Base-by-base conservation (phyloP, 2,888 invertebrate genomes). In the Phasia obesa region DNA sequence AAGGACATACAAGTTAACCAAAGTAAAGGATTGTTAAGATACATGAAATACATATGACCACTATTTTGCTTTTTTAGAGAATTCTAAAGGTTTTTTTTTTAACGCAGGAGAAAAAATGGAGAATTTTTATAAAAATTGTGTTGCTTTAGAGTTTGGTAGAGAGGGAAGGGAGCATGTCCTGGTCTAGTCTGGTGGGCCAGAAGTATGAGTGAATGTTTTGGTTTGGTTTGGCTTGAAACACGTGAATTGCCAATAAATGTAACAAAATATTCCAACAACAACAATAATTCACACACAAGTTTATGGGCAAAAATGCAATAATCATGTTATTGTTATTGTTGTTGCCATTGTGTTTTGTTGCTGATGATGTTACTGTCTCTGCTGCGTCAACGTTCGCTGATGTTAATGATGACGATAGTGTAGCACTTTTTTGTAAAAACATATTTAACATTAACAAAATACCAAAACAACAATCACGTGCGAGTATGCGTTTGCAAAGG, bases 171-270 rank as follows among this genome's bases (percentile, higher is more conserved):
- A 35, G 35, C 5, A 9, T 9, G 31, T 31, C 11, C 5, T 35
- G 35, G 35, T 35, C 27, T 27, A 17, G 11, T 27, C n/a, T 21
- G 44, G 17, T 42, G 49, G 64, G 7, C 15, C 19, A 19, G 38
- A n/a, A 23, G 31, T 4, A 59, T 59, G 51, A 44, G 19, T 75
- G 53, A 62, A 47, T 79, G 71, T 75, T 74, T 78, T 78, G 59
- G 59, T 62, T 67, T 51, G 49, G 59, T 62, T 67, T 51, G 49
- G 59, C 44, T 49, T 75, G 42, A 83, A 83, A 83, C 83, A 83
- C 83, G 83, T 79, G 83, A 83, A 83, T 83, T 71, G 64, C 79
- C 79, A 83, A 79, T 79, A 83, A 83, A 79, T 83, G 75, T 71
- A 79, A 60, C 75, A 83, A 75, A 75, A 53, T 77, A 19, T 51